Evolutionary conservation across 2,888 invertebrate species (phyloP).

Genomic region (Sesia apiformis): DNA sequence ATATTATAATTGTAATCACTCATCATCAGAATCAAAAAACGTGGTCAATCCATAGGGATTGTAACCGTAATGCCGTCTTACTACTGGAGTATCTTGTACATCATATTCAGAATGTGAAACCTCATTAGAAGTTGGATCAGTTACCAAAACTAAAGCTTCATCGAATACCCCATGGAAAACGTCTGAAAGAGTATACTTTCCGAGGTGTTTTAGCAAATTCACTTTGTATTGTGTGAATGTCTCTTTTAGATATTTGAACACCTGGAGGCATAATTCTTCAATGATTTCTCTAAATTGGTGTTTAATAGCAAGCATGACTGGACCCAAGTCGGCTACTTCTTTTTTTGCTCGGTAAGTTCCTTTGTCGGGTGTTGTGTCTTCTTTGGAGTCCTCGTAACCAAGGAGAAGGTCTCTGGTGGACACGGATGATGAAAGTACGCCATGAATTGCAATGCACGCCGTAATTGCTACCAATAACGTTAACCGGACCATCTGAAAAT

Average conservation of each 20-base stretch:
- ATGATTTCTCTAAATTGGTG: slow-evolving; percentile 32
- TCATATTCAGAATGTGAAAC: not conserved
- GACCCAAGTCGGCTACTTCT: not conserved
- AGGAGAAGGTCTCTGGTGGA: slow-evolving; percentile 5
- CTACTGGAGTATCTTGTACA: too few species aligned
- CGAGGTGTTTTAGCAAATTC: slow-evolving; percentile 32
- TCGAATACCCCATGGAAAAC: slow-evolving; percentile 29
- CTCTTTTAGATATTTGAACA: slow-evolving; percentile 18
- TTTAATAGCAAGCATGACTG: slow-evolving; percentile 21
- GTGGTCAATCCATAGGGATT: too few species aligned
- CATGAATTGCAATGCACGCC: not conserved
- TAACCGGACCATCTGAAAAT: slow-evolving; percentile 20
- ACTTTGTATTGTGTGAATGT: slow-evolving; percentile 28
- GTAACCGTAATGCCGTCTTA: too few species aligned
- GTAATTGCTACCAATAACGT: not conserved
- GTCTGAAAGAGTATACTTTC: slow-evolving; percentile 31
- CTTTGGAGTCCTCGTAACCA: slow-evolving; percentile 4
- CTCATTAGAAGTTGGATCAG: not conserved
- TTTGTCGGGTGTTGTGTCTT: slow-evolving; percentile 1
- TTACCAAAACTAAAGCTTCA: slow-evolving; percentile 23
- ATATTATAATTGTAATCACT: too few species aligned
- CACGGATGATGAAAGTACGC: not conserved
- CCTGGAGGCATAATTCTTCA: slow-evolving; percentile 24
- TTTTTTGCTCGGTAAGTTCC: not conserved
- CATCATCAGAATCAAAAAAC: too few species aligned